Evolutionary conservation across 2,888 invertebrate species (phyloP).

Genomic region (Leptopilina drosophilae): DNA sequence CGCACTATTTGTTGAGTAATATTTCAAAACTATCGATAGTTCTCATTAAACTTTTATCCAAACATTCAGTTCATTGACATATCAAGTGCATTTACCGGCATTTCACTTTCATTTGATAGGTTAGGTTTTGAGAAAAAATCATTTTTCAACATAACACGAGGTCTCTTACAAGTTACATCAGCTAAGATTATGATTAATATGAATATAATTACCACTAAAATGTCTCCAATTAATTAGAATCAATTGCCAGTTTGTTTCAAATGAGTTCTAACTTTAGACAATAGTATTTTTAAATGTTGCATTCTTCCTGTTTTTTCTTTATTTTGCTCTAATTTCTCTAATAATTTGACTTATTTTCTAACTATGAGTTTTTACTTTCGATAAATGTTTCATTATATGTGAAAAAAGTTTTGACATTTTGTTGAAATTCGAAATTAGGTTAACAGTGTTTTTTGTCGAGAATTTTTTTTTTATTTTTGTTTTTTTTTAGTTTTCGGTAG

Average conservation of each 20-base stretch:
- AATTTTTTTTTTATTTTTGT: no score
- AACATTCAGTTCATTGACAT: slow-evolving; percentile 23
- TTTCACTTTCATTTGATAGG: slow-evolving; percentile 54
- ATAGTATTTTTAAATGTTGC: background rate
- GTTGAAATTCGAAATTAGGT: no score
- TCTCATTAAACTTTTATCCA: slow-evolving; percentile 33
- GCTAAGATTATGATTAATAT: slow-evolving; percentile 18
- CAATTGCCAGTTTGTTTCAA: slow-evolving; percentile 13
- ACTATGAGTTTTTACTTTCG: background rate
- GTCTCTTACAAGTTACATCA: slow-evolving; percentile 24
- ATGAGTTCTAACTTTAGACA: background rate
- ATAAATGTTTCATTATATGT: background rate
- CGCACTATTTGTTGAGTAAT: slow-evolving; percentile 2
- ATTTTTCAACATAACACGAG: slow-evolving; percentile 43
- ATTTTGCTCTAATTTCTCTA: background rate
- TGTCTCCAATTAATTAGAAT: background rate
- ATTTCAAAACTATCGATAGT: slow-evolving; percentile 6
- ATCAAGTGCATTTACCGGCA: slow-evolving; percentile 54
- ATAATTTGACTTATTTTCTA: background rate
- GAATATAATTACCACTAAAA: background rate
- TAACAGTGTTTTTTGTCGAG: no score
- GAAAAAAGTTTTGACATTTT: background rate
- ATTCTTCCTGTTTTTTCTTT: background rate
- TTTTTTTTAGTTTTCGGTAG: no score
- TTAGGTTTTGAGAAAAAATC: slow-evolving; percentile 57